These are phyloP conservation scores for Hemitrygon akajei DNA, from an alignment of 2,797 vertebrate species.

Conservation along the genomic window DNA sequence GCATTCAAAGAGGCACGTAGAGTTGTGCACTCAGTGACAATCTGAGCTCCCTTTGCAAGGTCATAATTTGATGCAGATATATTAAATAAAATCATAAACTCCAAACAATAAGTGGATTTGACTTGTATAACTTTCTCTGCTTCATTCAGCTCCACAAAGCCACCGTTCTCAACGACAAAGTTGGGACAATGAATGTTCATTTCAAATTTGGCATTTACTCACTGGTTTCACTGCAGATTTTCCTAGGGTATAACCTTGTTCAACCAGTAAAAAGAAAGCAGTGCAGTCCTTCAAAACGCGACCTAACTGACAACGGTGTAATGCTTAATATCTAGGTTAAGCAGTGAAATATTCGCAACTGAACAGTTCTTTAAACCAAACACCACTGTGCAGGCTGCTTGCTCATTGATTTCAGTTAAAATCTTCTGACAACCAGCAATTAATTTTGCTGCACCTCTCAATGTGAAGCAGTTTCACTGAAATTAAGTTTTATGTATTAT, in stretches of 20 bases:
- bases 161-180: too few relatives aligned
- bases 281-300: background rate
- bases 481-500: constrained; percentile 25
- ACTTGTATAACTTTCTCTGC: too few relatives aligned
- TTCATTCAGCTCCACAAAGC: too few relatives aligned
- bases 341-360: constrained; percentile 31
- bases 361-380: constrained; percentile 26
- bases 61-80: too few relatives aligned
- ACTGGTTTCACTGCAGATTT: background rate
- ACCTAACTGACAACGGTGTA: constrained; percentile 13
- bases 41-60: too few relatives aligned
- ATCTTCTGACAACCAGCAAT: constrained; percentile 31
- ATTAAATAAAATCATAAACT: too few relatives aligned
- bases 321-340: background rate
- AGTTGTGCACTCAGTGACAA: too few relatives aligned
- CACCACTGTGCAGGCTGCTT: background rate
- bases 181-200: background rate
- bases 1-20: too few relatives aligned
- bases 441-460: constrained; percentile 11
- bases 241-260: background rate
- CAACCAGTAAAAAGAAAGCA: background rate
- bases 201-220: background rate
- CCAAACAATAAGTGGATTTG: too few relatives aligned
- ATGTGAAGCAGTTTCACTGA: constrained; percentile 11
- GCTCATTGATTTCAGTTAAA: constrained; percentile 35